A percentile compares a stretch with the other conserved stretches of the same genome.
phyloP scores from a whole-genome alignment of 2,113 vertebrate genomes.

The Cyanoliseus patagonus region DNA sequence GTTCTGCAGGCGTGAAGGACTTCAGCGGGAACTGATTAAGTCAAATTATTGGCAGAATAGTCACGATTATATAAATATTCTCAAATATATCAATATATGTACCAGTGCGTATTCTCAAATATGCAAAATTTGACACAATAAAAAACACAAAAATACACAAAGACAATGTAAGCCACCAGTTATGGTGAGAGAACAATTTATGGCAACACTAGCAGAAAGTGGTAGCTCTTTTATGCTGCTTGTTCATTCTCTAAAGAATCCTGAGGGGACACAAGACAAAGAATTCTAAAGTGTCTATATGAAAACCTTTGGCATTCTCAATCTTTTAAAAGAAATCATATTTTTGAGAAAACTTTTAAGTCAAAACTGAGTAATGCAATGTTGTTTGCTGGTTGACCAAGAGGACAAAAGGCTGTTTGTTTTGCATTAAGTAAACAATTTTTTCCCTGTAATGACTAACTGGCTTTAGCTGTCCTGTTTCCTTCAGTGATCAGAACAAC shows the following conservation, averaged over 20 bases:
- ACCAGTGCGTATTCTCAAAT: neutral
- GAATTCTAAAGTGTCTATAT: neutral
- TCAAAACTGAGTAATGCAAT: neutral
- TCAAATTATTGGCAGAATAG: neutral
- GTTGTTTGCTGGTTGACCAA: neutral
- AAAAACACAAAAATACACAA: neutral
- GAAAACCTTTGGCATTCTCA: neutral
- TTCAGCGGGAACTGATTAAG: neutral
- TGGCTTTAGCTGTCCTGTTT: neutral
- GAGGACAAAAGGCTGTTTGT: neutral
- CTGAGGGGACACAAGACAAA: neutral
- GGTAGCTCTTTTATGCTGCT: fast-evolving
- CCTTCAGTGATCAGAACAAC: neutral
- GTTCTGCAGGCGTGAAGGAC: neutral
- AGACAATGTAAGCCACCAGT: fast-evolving
- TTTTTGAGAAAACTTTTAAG: neutral
- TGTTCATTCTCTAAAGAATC: fast-evolving
- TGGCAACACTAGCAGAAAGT: neutral
- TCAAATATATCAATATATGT: neutral
- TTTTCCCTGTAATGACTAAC: neutral
- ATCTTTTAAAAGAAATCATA: neutral
- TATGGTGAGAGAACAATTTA: fast-evolving
- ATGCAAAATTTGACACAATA: neutral
- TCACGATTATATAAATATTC: neutral
- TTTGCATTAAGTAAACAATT: neutral